Evolutionary conservation across 2,888 invertebrate species (phyloP).

Genomic region (Microplitis manilae): DNA sequence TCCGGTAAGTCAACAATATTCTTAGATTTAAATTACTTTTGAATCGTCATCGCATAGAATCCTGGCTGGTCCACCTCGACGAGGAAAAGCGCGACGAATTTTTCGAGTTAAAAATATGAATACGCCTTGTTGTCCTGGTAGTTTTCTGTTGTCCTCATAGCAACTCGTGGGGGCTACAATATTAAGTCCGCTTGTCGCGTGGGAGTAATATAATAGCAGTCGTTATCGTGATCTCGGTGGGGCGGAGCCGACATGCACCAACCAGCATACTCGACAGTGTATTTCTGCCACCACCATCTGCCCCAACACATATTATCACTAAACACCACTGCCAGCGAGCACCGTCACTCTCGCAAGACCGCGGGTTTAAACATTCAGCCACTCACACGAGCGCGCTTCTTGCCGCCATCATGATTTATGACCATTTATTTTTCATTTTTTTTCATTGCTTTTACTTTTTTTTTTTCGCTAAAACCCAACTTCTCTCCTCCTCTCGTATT

Average conservation of each 20-base stretch:
- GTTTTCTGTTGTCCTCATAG: constrained; percentile 36
- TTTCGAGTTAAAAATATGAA: neutral
- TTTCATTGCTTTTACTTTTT: neutral
- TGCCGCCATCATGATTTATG: constrained; percentile 64
- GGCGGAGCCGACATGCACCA: constrained; percentile 66
- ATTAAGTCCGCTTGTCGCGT: constrained; percentile 53
- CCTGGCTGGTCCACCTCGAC: too few species aligned
- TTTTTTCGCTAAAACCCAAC: constrained; percentile 16
- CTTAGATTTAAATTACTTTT: too few species aligned
- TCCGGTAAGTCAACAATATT: constrained; percentile 45
- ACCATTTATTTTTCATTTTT: constrained; percentile 52
- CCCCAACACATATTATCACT: constrained; percentile 59
- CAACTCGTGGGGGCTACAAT: constrained; percentile 40
- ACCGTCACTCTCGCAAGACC: constrained; percentile 47
- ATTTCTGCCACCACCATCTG: constrained; percentile 61
- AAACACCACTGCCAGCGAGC: constrained; percentile 57
- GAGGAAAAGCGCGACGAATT: too few species aligned
- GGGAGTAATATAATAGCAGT: constrained; percentile 66
- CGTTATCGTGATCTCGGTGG: constrained; percentile 62
- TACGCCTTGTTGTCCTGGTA: constrained; percentile 35
- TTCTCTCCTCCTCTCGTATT: constrained; percentile 27
- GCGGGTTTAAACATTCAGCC: constrained; percentile 47
- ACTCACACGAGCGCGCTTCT: constrained; percentile 50
- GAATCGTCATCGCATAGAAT: too few species aligned
- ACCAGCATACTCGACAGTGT: constrained; percentile 61